These are phyloP conservation scores for Coregonus sp. DNA, from an alignment of 2,797 vertebrate genomes.

Conservation along the genomic window DNA sequence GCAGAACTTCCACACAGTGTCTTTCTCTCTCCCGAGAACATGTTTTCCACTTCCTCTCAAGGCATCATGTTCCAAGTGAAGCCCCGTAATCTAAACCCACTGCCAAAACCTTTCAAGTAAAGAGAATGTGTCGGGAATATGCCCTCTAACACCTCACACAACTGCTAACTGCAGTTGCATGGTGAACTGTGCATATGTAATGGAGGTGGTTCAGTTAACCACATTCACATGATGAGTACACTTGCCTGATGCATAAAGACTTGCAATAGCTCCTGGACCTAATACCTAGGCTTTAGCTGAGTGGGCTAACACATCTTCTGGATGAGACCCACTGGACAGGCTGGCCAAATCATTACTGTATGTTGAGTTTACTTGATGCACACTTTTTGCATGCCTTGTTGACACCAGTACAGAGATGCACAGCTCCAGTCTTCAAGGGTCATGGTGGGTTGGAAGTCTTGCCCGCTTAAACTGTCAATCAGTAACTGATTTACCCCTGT, in stretches of 20 bases:
- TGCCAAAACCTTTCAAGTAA: constrained; percentile 61
- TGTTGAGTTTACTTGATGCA: background rate
- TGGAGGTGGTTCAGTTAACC: background rate
- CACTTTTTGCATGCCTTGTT: background rate
- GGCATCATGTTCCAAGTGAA: constrained; percentile 45
- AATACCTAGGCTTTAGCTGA: too few relatives aligned
- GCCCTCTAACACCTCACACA: constrained; percentile 19
- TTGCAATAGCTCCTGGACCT: too few relatives aligned
- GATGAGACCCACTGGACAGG: too few relatives aligned
- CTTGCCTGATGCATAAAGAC: background rate
- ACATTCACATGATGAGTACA: background rate
- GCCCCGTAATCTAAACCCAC: constrained; percentile 52
- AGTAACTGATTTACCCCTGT: background rate
- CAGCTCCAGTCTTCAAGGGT: background rate
- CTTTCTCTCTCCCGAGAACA: constrained; percentile 50
- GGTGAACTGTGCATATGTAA: constrained; percentile 19
- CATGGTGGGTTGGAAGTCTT: background rate
- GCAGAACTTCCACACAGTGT: constrained; percentile 32
- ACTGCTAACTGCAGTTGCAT: constrained; percentile 1
- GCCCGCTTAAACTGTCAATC: background rate
- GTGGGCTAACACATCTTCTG: too few relatives aligned
- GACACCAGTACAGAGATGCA: background rate
- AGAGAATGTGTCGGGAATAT: constrained; percentile 40
- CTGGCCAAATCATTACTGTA: background rate
- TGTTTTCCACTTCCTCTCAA: constrained; percentile 32